Base-by-base conservation (phyloP, 92 coral and sea anemone genomes). In the Isaurus tuberculatus region DNA sequence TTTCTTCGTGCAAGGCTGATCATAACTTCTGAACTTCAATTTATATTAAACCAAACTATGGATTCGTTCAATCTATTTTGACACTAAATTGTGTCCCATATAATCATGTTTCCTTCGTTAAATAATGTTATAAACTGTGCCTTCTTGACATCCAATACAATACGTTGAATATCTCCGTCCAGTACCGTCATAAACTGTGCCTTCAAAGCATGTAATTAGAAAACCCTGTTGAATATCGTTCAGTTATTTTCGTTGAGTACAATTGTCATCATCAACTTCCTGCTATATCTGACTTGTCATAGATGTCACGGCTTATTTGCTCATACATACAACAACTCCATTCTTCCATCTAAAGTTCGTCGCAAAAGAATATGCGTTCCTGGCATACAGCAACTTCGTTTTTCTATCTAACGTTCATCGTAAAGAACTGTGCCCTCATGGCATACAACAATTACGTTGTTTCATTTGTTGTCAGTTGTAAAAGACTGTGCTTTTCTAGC, bases 101-200 rank as follows among this genome's bases (percentile, higher is more conserved):
- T 58, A n/a, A 58, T 58, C 26, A 58, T n/a, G 65, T 58, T 58
- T 1, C 28, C 28, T 58, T 58, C 65, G 27, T 58, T 58, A 58
- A n/a, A 58, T 58, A 58, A 19, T 28, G 65, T 58, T 58, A 58
- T 58, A 58, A 10, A 58, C 65, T 58, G 28, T 58, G 65, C 27
- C 65, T 58, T 58, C 65, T 58, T 58, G 65, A 23, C 65, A 58
- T 58, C 65, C 28, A 58, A 58, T 58, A n/a, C 55, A 46, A 58
- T 23, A 58, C 65, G 28, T 22, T 57, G 65, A 58, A n/a, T 58
- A 2, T 58, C 65, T 58, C 28, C 65, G 65, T n/a, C 27, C 19
- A 58, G 65, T 58, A 58, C 65, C 65, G 65, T 58, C 65, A 58
- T 58, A 23, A 58, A 23, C 65, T 58, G 65, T 58, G 65, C 10